A percentile compares a stretch with the other conserved stretches of the same genome.
These are phyloP conservation scores for Limnephilus rhombicus DNA, from an alignment of 2,888 invertebrate species.

Conservation along the genomic window DNA sequence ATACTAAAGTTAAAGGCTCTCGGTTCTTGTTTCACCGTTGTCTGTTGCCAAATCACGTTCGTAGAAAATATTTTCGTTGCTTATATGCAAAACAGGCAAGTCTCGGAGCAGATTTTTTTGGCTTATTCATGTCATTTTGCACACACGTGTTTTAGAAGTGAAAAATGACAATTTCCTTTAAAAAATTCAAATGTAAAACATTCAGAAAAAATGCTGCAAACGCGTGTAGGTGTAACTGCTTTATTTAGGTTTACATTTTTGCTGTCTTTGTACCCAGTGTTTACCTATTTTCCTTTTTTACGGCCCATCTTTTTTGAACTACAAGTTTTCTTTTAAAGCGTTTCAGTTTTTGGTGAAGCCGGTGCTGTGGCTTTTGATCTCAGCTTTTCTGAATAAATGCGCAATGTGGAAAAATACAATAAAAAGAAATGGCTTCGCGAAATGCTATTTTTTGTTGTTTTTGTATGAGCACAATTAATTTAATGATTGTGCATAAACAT, in stretches of 20 bases:
- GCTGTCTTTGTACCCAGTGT: not conserved
- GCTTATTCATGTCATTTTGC: conserved; percentile 37
- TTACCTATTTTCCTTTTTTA: not conserved
- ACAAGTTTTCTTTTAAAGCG: not conserved
- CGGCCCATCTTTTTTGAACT: not conserved
- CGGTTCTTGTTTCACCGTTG: conserved; percentile 7
- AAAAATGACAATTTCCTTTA: conserved; percentile 11
- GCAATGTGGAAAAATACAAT: not conserved
- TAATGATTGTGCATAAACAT: not conserved
- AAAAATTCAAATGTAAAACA: conserved; percentile 3
- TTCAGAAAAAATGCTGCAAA: conserved; percentile 10
- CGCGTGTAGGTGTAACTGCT: not conserved
- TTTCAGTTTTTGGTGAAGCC: not conserved
- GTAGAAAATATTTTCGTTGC: conserved; percentile 16
- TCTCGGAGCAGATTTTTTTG: not conserved
- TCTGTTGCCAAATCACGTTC: conserved; percentile 26
- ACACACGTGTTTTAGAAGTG: conserved; percentile 28
- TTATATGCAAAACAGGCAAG: conserved; percentile 24
- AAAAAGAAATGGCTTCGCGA: not conserved
- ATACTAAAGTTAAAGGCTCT: not conserved
- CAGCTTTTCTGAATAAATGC: not conserved
- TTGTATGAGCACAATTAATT: not conserved
- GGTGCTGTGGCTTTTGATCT: not conserved
- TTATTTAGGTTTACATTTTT: not conserved
- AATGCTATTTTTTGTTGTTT: not conserved